Percentiles rank a stretch among this genome's conserved stretches.
Evolutionary conservation across 1,140 invertebrate genomes (phyloP).

Genomic region (Drosophila kohkoa): DNA sequence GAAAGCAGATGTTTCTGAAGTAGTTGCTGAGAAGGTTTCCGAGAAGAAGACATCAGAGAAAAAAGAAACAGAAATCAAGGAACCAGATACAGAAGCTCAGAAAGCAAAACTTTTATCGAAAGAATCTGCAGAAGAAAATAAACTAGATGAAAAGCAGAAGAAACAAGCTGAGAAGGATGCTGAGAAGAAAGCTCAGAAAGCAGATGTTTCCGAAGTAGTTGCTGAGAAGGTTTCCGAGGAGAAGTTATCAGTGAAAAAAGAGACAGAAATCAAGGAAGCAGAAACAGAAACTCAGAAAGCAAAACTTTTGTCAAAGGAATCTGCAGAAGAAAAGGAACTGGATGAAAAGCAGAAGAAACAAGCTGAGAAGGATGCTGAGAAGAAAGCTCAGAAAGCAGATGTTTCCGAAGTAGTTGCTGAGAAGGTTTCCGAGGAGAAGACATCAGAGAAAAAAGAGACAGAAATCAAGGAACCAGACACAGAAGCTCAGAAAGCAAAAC

Average conservation of each 20-base stretch:
- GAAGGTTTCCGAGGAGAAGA: slow-evolving; percentile 19
- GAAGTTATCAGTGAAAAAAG: slow-evolving; percentile 2
- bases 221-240: slow-evolving; percentile 33
- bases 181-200: slow-evolving; percentile 25
- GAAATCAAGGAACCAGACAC: slow-evolving; percentile 5
- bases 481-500: slow-evolving; percentile 24
- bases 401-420: slow-evolving; percentile 30
- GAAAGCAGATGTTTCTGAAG: slow-evolving; percentile 38
- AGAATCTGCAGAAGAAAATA: slow-evolving; percentile 37
- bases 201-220: slow-evolving; percentile 41
- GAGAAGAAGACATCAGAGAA: slow-evolving; percentile 8
- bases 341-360: slow-evolving; percentile 16
- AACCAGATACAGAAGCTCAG: slow-evolving; percentile 39
- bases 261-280: slow-evolving; percentile 11
- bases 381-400: slow-evolving; percentile 42
- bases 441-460: neutral
- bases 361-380: slow-evolving; percentile 11
- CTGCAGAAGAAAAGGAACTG: slow-evolving; percentile 20
- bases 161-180: slow-evolving; percentile 27
- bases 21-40: neutral
- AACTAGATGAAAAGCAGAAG: slow-evolving; percentile 27
- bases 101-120: slow-evolving; percentile 43
- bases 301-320: neutral
- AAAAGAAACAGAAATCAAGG: slow-evolving; percentile 4
- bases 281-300: slow-evolving; percentile 9